These are phyloP conservation scores for Xestia sexstrigata DNA, from an alignment of 2,888 invertebrate species.

Conservation along the genomic window DNA sequence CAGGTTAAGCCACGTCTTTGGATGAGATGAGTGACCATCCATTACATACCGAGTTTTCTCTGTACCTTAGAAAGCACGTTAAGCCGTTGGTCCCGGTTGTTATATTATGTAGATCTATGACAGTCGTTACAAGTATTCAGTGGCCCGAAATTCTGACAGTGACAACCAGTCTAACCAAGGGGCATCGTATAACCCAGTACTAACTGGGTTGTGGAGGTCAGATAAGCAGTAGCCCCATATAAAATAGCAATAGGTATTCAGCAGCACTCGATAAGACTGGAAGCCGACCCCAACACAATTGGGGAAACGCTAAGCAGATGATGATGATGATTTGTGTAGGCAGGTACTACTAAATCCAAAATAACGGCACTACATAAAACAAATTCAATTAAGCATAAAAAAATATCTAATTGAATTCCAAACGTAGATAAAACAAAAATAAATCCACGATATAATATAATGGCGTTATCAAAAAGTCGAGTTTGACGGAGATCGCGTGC, in stretches of 20 bases:
- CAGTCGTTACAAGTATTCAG: background rate
- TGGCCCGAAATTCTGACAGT: background rate
- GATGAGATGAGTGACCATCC: background rate
- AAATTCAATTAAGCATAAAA: conserved; percentile 40
- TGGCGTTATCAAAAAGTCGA: conserved; percentile 87
- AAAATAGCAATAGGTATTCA: background rate
- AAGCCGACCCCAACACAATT: background rate
- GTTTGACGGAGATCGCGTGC: conserved; percentile 88
- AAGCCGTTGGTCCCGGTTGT: background rate
- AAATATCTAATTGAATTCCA: conserved; percentile 62
- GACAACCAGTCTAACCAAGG: background rate
- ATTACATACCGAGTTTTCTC: background rate
- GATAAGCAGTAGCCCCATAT: background rate
- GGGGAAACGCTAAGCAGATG: background rate
- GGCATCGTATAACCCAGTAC: background rate
- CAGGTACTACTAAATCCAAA: background rate
- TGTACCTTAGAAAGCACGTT: background rate
- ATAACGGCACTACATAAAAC: conserved; percentile 8
- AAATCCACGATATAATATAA: conserved; percentile 80
- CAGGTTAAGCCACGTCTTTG: background rate
- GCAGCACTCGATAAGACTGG: background rate
- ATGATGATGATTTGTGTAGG: background rate
- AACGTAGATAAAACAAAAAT: conserved; percentile 73
- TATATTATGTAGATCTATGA: background rate
- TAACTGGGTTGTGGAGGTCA: background rate